Evolutionary conservation across 2,888 invertebrate species (phyloP).

Genomic region (Mamestra brassicae): DNA sequence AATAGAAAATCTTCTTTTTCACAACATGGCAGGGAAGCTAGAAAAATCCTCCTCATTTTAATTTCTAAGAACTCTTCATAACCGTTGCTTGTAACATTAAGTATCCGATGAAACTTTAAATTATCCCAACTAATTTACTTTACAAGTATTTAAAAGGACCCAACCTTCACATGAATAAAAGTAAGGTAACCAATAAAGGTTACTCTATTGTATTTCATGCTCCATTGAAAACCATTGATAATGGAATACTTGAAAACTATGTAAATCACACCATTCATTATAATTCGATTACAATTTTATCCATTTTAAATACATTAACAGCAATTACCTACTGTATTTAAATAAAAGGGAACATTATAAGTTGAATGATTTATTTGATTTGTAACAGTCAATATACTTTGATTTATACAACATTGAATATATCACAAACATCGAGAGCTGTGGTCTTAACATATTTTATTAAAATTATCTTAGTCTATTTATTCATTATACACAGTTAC

Average conservation of each 20-base stretch:
- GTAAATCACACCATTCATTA: constrained; percentile 56
- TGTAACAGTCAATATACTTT: constrained; percentile 62
- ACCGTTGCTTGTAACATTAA: background rate
- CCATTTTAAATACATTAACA: constrained; percentile 52
- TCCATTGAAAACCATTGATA: constrained; percentile 42
- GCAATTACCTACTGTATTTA: constrained; percentile 22
- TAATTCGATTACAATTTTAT: constrained; percentile 51
- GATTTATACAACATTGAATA: constrained; percentile 58
- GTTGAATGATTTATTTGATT: constrained; percentile 57
- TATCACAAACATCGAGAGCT: constrained; percentile 71
- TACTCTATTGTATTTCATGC: constrained; percentile 19
- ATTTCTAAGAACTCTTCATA: background rate
- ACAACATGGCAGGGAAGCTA: background rate
- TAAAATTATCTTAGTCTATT: constrained; percentile 12
- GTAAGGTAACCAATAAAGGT: background rate
- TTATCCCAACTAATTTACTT: constrained; percentile 16
- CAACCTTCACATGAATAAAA: constrained; percentile 17
- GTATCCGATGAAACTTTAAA: background rate
- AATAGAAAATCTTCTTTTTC: background rate
- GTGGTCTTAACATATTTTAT: constrained; percentile 35
- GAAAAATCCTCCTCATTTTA: background rate
- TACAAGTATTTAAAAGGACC: constrained; percentile 13
- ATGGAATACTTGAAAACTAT: constrained; percentile 30
- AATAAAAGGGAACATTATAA: constrained; percentile 30
- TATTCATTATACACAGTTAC: background rate